Percentiles rank a stretch among this genome's conserved stretches.
phyloP scores from a whole-genome alignment of 2,797 vertebrate species.

The Clarias pachynema region DNA sequence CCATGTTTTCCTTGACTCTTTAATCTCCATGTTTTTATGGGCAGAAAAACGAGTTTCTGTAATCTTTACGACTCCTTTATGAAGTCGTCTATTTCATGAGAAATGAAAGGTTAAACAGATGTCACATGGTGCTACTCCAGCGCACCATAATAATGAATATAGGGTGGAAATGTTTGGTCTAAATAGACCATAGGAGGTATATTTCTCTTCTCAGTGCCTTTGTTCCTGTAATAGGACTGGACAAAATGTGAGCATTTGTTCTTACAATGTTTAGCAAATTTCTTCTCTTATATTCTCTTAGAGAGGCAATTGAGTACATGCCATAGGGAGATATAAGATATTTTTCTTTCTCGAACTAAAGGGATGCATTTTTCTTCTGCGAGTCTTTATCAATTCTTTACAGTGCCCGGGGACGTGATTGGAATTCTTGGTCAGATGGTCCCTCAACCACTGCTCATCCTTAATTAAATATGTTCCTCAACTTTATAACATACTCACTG shows the following conservation, averaged over 20 bases:
- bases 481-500: no score
- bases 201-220: constrained; percentile 30
- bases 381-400: neutral
- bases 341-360: constrained; percentile 2
- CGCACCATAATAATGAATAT: constrained; percentile 25
- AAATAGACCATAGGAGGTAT: constrained; percentile 1
- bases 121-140: constrained; percentile 12
- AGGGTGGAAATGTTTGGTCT: constrained; percentile 10
- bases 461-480: no score
- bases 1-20: neutral
- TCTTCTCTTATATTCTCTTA: constrained; percentile 28
- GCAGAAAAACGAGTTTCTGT: neutral
- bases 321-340: neutral
- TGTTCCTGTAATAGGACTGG: constrained; percentile 37
- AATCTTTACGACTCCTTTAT: constrained; percentile 9
- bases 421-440: no score
- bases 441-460: no score
- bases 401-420: no score
- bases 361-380: constrained; percentile 38
- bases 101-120: constrained; percentile 12
- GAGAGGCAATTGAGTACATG: constrained; percentile 39
- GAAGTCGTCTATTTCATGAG: neutral
- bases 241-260: constrained; percentile 3
- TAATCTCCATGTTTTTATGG: neutral
- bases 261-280: constrained; percentile 19